phyloP scores from a whole-genome alignment of 2,797 vertebrate species.

The Labroides dimidiatus region DNA sequence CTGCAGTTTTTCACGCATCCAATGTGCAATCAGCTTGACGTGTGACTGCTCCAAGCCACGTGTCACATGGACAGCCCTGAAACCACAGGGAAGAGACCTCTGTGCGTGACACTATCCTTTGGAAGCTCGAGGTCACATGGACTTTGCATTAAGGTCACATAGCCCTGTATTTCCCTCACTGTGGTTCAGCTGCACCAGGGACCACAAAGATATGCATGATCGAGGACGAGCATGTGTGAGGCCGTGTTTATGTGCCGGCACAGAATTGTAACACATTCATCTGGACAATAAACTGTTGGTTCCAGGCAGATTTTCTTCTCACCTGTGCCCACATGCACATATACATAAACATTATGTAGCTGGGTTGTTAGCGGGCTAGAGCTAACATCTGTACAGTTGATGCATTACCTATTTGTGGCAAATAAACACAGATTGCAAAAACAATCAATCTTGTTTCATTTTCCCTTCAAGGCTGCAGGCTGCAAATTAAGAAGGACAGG shows the following conservation, averaged over 20 bases:
- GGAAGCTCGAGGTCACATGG: constrained; percentile 61
- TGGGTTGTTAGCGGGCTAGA: constrained; percentile 14
- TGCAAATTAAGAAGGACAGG: constrained; percentile 12
- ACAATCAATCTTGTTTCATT: constrained; percentile 4
- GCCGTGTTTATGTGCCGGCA: constrained; percentile 2
- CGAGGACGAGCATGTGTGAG: constrained; percentile 17
- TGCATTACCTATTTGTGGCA: constrained; percentile 18
- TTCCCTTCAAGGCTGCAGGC: background rate
- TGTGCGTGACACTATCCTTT: constrained; percentile 45
- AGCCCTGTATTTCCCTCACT: constrained; percentile 30
- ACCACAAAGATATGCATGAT: constrained; percentile 20
- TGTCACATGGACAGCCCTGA: constrained; percentile 65
- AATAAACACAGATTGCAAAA: constrained; percentile 23
- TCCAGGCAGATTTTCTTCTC: constrained; percentile 21
- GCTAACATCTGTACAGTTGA: constrained; percentile 20
- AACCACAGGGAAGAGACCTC: constrained; percentile 60
- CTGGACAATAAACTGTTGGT: constrained; percentile 3
- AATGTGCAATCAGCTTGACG: constrained; percentile 81
- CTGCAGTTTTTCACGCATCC: constrained; percentile 77
- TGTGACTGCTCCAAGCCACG: constrained; percentile 65
- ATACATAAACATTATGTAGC: background rate
- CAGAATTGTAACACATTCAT: background rate
- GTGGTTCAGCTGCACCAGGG: constrained; percentile 37
- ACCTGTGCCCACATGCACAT: constrained; percentile 20
- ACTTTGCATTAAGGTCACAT: constrained; percentile 71